Base-by-base conservation (phyloP, 2,888 invertebrate genomes). In the Hydrotaea diabolus region DNA sequence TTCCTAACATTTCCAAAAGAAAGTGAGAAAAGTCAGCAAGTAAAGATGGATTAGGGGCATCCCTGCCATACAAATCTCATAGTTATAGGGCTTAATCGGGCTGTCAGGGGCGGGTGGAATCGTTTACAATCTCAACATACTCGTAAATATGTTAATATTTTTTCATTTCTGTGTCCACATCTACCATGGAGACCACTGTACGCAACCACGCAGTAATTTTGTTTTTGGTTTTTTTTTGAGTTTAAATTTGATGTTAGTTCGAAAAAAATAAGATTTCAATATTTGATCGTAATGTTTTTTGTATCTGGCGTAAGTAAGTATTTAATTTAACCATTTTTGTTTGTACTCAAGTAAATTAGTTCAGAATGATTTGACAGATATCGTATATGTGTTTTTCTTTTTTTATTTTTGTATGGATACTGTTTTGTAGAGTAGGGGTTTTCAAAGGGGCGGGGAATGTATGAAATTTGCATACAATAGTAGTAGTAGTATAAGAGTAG, bases 151-250 rank as follows among this genome's bases (percentile, higher is more conserved):
- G 69, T 69, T 46, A 69, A 69, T 69, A 69, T 64, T 4, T 19
- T 75, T 46, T 87, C 87, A 31, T 87, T 46, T 87, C 87, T 87
- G 88, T 90, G 91, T 92, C 91, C 91, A 90, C 90, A 92, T 91
- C 91, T 91, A 91, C 91, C 91, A 91, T 91, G 92, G 91, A 91
- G 91, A 91, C 91, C 92, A 91, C 91, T 91, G 91, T 90, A 91
- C 91, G 91, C 91, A 92, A 91, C 91, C 91, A 91, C 91, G 90
- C 89, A 90, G 89, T 88, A 82, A 85, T 86, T 86, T 71, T 69
- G 23, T 59, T 19, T 85, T 57, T 81, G 76, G 82, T 71, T 69
- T 17, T 59, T 19, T 85, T 57, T 81, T 78, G 82, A 78, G 66
- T 80, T 76, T 83, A 39, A 15, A 49, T 76, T 49, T 66, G 76